Evolutionary conservation across 2,113 vertebrate species (phyloP).

Genomic region (Engystomops pustulosus): DNA sequence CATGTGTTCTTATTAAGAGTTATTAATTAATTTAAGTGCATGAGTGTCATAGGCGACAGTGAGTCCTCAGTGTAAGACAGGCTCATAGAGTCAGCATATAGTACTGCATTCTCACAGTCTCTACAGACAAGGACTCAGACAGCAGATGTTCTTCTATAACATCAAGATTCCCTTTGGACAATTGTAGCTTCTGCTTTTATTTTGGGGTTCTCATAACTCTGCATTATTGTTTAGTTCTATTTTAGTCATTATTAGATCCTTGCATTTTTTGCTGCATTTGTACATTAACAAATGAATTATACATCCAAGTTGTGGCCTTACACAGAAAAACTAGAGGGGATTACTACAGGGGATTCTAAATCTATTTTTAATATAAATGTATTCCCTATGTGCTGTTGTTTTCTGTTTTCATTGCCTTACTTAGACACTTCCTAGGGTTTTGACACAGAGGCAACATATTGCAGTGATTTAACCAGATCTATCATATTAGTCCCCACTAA

Average conservation of each 20-base stretch:
- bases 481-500: not conserved
- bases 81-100: not conserved
- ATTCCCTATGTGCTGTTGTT: not conserved
- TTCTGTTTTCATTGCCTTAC: not conserved
- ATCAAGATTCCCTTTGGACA: slow-evolving; percentile 12
- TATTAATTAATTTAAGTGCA: slow-evolving; percentile 28
- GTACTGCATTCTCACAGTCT: not conserved
- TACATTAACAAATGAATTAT: not conserved
- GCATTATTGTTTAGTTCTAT: not conserved
- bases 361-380: not conserved
- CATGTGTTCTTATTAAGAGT: slow-evolving; percentile 1
- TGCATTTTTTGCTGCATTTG: not conserved
- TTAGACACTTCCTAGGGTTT: no score
- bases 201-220: not conserved
- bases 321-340: not conserved
- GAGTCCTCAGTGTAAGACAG: not conserved
- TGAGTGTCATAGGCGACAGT: slow-evolving; percentile 1
- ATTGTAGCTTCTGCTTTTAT: not conserved
- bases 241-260: not conserved
- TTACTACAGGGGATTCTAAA: not conserved
- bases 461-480: not conserved
- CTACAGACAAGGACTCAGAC: not conserved
- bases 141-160: slow-evolving; percentile 30
- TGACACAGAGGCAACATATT: not conserved
- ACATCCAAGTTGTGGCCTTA: not conserved